phyloP scores from a whole-genome alignment of 2,888 invertebrate genomes.

The Teleogryllus oceanicus region DNA sequence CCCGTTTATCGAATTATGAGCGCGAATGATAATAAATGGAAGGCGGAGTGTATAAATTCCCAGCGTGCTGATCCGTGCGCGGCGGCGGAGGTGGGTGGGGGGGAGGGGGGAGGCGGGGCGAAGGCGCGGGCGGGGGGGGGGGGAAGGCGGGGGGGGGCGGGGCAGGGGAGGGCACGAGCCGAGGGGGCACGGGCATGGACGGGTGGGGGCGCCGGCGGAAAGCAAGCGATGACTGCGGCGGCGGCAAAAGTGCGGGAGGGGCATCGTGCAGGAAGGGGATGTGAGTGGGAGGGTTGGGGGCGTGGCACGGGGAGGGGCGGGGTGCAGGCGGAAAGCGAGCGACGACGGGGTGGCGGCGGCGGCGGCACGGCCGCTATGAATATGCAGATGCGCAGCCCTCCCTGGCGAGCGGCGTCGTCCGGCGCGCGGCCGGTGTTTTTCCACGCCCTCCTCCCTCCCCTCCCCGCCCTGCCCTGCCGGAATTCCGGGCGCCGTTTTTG shows the following conservation, averaged over 20 bases:
- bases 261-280: neutral
- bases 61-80: too few species aligned
- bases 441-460: neutral
- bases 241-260: neutral
- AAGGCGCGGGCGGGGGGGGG: too few species aligned
- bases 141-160: too few species aligned
- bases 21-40: too few species aligned
- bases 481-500: neutral
- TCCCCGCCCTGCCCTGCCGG: neutral
- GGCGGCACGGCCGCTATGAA: neutral
- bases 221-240: neutral
- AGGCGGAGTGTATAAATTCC: too few species aligned
- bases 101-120: fast-evolving
- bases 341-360: neutral
- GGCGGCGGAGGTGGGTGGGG: too few species aligned
- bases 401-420: neutral
- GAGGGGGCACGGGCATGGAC: too few species aligned
- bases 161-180: too few species aligned
- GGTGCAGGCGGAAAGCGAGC: neutral
- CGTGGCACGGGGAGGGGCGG: neutral
- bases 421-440: neutral
- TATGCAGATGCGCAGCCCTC: neutral
- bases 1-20: too few species aligned
- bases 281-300: neutral
- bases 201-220: neutral